phyloP scores from a whole-genome alignment of 1,140 invertebrate species.

The Cyclargus thomasi region DNA sequence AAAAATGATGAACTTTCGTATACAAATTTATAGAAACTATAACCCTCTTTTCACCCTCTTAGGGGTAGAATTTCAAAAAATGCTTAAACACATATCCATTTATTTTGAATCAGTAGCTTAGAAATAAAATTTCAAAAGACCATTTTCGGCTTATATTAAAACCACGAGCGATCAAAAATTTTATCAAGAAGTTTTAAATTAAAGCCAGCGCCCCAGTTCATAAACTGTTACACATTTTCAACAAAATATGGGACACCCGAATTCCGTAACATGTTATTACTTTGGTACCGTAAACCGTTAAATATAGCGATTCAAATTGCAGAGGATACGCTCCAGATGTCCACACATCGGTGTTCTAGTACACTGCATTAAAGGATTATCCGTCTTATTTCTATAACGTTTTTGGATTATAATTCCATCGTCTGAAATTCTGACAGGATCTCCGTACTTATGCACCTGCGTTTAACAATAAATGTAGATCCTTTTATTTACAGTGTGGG shows the following conservation, averaged over 20 bases:
- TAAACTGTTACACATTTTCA: background rate
- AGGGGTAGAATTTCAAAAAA: no score
- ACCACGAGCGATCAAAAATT: background rate
- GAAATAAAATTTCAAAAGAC: no score
- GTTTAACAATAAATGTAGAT: conserved; percentile 30
- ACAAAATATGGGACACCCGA: background rate
- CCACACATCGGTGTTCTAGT: conserved; percentile 4
- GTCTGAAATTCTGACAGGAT: background rate
- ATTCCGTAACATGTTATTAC: background rate
- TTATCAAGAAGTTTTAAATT: background rate
- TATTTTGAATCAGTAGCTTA: no score
- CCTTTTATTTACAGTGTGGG: conserved; percentile 43
- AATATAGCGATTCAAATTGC: conserved; percentile 7
- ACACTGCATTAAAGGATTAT: background rate
- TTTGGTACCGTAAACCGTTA: conserved; percentile 15
- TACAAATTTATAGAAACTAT: no score
- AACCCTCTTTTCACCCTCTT: no score
- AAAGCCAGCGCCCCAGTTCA: background rate
- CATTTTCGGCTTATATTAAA: no score
- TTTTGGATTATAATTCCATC: conserved; percentile 13
- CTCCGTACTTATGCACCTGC: conserved; percentile 38
- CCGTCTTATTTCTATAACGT: background rate
- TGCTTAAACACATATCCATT: no score
- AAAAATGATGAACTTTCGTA: no score
- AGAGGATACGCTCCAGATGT: conserved; percentile 18